Evolutionary conservation across 1,140 invertebrate genomes (phyloP).

Genomic region (Bombus sibiricus): DNA sequence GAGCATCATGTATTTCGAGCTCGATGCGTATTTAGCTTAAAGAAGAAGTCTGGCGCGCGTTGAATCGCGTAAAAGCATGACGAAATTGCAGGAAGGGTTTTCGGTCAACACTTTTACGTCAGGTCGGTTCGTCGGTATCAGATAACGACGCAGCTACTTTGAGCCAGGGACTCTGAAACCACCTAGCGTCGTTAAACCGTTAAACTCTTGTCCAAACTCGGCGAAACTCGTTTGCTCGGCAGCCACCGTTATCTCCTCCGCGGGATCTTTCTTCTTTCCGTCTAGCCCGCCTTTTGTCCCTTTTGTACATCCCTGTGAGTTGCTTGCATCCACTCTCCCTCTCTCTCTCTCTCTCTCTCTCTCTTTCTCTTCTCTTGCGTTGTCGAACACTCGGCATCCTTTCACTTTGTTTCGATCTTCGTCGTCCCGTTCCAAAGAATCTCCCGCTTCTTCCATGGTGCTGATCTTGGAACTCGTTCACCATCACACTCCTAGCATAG

Average conservation of each 20-base stretch:
- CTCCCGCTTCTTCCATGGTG: too few relatives aligned
- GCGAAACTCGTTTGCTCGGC: slow-evolving; percentile 67
- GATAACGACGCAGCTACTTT: slow-evolving; percentile 63
- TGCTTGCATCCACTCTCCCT: too few relatives aligned
- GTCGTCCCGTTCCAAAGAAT: not conserved
- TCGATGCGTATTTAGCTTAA: slow-evolving; percentile 47
- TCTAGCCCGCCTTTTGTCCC: slow-evolving; percentile 13
- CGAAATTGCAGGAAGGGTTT: not conserved
- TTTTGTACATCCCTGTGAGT: not conserved
- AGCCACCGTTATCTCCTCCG: slow-evolving; percentile 59
- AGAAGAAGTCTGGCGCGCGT: not conserved
- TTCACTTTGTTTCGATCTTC: slow-evolving; percentile 47
- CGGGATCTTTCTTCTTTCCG: slow-evolving; percentile 44
- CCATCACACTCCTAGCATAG: not conserved
- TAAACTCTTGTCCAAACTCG: slow-evolving; percentile 70
- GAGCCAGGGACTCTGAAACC: slow-evolving; percentile 45
- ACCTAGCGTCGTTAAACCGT: slow-evolving; percentile 48
- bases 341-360: not conserved
- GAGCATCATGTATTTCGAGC: not conserved
- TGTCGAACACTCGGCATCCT: slow-evolving; percentile 8
- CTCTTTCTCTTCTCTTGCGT: not conserved
- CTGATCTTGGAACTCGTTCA: slow-evolving; percentile 9
- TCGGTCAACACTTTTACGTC: slow-evolving; percentile 65
- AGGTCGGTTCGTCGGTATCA: slow-evolving; percentile 46
- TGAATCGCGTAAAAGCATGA: slow-evolving; percentile 13